Base-by-base conservation (phyloP, 2,113 vertebrate genomes). In the Petaurus breviceps region DNA sequence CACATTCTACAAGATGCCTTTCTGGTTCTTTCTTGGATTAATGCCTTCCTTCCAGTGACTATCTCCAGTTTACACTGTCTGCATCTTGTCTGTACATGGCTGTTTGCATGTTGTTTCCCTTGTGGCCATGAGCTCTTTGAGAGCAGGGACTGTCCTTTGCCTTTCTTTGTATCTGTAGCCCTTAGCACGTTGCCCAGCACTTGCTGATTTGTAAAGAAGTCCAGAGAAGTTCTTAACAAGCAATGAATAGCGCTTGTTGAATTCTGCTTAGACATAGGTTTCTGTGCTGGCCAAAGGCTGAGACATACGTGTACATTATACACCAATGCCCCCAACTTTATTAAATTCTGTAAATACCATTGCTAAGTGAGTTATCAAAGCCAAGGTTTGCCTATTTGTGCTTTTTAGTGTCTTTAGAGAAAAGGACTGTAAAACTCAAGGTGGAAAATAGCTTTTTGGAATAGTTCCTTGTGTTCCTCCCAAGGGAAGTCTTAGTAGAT, bases 311-410 rank as follows among this genome's bases (percentile, higher is more conserved):
- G n/a, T n/a, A n/a, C 94, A 90, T 52, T 14, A 95, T 53, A 93
- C 51, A 28, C 1, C n/a, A 84, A 77, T 24, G 28, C 93, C 89
- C 68, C 91, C 84, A 26, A 43, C 90, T 92, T 92, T 91, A 95
- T 84, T 91, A 92, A 91, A 91, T 77, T 24, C 93, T 92, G 51
- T 31, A 96, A 97, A 96, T 94, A 52, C 94, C 90, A 96, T 0
- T 51, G 93, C 55, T 57, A 55, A 92, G 47, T 37, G 68, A 95
- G 53, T 84, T 10, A 24, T 37, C 8, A 43, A 8, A 54, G 77
- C 51, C 89, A 31, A 51, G 43, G n/a, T 97, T 92, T 94, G 77
- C 57, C 96, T 95, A 94, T 89, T 84, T 89, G 31, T n/a, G 50
- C 19, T 84, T 84, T 84, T 84, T 84, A n/a, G 0, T 84, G 68